phyloP scores from a whole-genome alignment of 30 jellyfish, hydroid and myxozoan genomes.

The Sanderia malayensis region DNA sequence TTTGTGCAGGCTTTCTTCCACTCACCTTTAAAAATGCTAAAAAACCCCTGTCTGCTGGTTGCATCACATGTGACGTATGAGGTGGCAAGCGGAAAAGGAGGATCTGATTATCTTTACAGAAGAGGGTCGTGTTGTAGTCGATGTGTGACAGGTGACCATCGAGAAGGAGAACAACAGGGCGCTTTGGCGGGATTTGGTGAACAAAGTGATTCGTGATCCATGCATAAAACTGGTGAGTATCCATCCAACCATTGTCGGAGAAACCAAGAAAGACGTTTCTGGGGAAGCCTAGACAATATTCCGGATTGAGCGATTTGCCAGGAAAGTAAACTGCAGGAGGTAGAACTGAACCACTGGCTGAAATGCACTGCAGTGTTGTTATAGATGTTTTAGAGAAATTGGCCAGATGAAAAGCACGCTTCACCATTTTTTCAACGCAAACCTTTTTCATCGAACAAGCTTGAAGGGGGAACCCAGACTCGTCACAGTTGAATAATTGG shows the following conservation, averaged over 20 bases:
- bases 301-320: slow-evolving; percentile 19
- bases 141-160: slow-evolving; percentile 48
- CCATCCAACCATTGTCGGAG: slow-evolving; percentile 46
- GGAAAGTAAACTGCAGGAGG: slow-evolving; percentile 48
- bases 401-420: slow-evolving; percentile 20
- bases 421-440: slow-evolving; percentile 16
- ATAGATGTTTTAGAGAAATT: slow-evolving; percentile 20
- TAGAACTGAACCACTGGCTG: slow-evolving; percentile 19
- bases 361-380: slow-evolving; percentile 22
- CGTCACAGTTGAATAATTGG: slow-evolving; percentile 29
- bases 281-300: slow-evolving; percentile 40
- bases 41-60: slow-evolving; percentile 48
- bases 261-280: slow-evolving; percentile 23
- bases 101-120: slow-evolving; percentile 26
- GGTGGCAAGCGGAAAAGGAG: slow-evolving; percentile 38
- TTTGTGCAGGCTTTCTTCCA: slow-evolving; percentile 32
- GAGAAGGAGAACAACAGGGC: slow-evolving; percentile 25
- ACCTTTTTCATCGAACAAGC: slow-evolving; percentile 5
- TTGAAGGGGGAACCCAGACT: slow-evolving; percentile 30
- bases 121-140: slow-evolving; percentile 34
- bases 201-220: slow-evolving; percentile 39
- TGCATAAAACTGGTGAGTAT: slow-evolving; percentile 26
- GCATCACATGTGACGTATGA: slow-evolving; percentile 36
- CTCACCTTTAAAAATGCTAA: slow-evolving; percentile 25
- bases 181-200: slow-evolving; percentile 16